Evolutionary conservation across 2,888 invertebrate genomes (phyloP).

Genomic region (Micoletzkya japonica): DNA sequence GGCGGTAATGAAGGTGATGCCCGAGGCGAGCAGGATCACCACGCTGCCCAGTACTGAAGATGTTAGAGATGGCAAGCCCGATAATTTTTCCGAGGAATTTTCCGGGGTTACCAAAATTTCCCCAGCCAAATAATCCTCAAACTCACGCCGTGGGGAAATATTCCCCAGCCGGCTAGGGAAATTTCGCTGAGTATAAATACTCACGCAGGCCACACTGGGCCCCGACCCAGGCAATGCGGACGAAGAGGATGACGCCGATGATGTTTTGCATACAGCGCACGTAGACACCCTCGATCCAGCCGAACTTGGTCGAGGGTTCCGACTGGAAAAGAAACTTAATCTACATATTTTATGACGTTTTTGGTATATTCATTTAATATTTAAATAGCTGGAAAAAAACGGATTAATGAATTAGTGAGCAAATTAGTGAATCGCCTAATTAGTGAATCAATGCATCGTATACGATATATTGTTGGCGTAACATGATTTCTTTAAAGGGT

Average conservation of each 20-base stretch:
- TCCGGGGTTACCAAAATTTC: neutral
- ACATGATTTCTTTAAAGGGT: neutral
- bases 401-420: too few species aligned
- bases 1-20: slow-evolving; percentile 79
- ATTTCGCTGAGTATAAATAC: neutral
- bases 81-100: neutral
- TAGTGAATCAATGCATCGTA: too few species aligned
- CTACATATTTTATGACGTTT: neutral
- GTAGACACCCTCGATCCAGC: slow-evolving; percentile 88
- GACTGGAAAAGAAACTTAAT: neutral
- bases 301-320: too few species aligned
- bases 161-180: neutral
- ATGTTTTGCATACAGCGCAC: slow-evolving; percentile 88
- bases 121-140: neutral
- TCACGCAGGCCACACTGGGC: slow-evolving; percentile 29
- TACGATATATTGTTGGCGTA: too few species aligned
- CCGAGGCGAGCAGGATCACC: slow-evolving; percentile 31
- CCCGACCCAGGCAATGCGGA: slow-evolving; percentile 84
- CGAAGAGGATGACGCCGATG: slow-evolving; percentile 97
- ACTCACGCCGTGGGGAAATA: neutral
- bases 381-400: too few species aligned
- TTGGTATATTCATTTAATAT: too few species aligned
- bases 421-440: too few species aligned
- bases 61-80: neutral
- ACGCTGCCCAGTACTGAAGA: slow-evolving; percentile 28